Conservation (phyloP, 2,113 vertebrate species). For the Mormoops blainvillei region DNA sequence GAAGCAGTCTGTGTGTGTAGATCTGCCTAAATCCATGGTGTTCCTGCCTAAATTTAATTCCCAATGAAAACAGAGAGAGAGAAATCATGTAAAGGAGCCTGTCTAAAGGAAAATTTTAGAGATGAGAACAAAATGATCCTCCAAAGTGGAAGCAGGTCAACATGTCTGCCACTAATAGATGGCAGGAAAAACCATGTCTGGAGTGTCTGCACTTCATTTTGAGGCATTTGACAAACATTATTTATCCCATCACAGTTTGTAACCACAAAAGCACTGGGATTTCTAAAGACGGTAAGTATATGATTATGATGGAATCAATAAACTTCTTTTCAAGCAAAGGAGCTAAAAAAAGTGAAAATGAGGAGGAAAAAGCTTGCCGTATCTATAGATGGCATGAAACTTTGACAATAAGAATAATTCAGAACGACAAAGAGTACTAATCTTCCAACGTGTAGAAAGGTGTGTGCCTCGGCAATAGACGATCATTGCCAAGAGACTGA, state of each 20-base stretch:
- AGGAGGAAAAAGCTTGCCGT: neutral
- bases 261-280: neutral
- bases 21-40: neutral
- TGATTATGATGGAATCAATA: neutral
- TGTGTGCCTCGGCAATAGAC: neutral
- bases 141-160: neutral
- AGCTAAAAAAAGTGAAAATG: neutral
- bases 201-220: neutral
- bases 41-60: neutral
- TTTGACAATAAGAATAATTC: neutral
- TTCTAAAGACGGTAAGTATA: neutral
- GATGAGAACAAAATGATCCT: neutral
- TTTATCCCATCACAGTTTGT: neutral
- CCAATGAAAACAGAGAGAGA: neutral
- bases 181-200: neutral
- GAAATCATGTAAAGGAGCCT: constrained; percentile 7
- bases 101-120: constrained; percentile 1
- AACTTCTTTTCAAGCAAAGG: neutral
- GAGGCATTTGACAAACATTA: neutral
- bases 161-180: too few species aligned
- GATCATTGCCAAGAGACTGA: neutral
- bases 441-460: neutral
- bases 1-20: neutral
- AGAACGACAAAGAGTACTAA: neutral
- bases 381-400: neutral